Base-by-base conservation (phyloP, 1,140 invertebrate genomes). In the Eumeta japonica region DNA sequence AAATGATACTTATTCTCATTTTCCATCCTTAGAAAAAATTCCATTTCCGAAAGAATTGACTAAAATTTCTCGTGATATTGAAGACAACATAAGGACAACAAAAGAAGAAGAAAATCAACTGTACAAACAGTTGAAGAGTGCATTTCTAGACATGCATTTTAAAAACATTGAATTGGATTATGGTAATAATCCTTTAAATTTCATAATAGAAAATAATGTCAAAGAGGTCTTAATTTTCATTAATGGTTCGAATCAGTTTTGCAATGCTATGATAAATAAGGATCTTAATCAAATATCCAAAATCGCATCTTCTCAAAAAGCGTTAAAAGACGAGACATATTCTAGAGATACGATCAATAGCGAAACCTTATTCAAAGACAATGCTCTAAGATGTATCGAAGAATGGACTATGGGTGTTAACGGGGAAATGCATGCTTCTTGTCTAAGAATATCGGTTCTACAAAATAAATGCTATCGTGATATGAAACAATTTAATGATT, bases 331-430 rank as follows among this genome's bases (percentile, higher is more conserved):
- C 27, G 61, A 70, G 50, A 41, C 28, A 24, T 29, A 10, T 62
- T 58, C 3, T 50, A 50, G n/a, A 57, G 58, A 12, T 59, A 56
- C n/a, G 4, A 44, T 60, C n/a, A 58, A 46, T 41, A 20, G 37
- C 10, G 66, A 71, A 49, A 60, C 70, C 43, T 29, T 58, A 10
- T 59, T 61, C 33, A 70, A 63, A 44, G 11, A 46, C 18, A 70
- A 74, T 37, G 55, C 53, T 27, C 37, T 70, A 19, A 74, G 70
- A 46, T 72, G 65, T 48, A 57, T 73, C 13, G 62, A 77, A 16
- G 81, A 83, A 61, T 82, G 80, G 78, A 55, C 52, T 3, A 67
- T 71, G 48, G 80, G 67, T 7, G 42, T 79, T 7, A 62, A 75
- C 35, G 79, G 74, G 12, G 81, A 83, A 60, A 68, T 74, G 37